These are phyloP conservation scores for Rotaria sp. DNA, from an alignment of 2,888 invertebrate genomes.

Conservation along the genomic window DNA sequence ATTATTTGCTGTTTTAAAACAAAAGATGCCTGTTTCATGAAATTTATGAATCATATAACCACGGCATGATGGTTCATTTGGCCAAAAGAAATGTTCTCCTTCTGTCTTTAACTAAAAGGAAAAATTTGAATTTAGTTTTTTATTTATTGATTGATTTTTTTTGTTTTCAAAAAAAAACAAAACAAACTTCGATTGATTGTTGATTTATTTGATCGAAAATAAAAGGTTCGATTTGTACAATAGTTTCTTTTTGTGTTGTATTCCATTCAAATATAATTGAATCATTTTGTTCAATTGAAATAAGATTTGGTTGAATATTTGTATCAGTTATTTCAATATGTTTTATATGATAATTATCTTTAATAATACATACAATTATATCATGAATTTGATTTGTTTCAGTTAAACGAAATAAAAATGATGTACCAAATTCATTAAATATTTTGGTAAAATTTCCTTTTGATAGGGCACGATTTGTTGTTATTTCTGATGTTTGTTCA, in stretches of 20 bases:
- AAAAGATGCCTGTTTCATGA: not conserved
- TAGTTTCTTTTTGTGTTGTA: not conserved
- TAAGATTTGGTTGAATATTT: not conserved
- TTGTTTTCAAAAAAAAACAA: no score
- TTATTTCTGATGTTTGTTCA: not conserved
- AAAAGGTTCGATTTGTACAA: not conserved
- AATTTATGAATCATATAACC: constrained; percentile 13
- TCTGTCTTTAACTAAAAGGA: not conserved
- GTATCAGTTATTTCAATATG: not conserved
- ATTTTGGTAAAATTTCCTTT: not conserved
- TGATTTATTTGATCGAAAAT: not conserved
- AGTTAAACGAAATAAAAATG: constrained; percentile 25
- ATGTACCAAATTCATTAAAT: not conserved
- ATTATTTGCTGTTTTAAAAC: not conserved
- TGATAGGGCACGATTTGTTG: not conserved
- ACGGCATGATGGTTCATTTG: not conserved
- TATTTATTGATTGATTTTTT: not conserved
- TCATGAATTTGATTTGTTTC: constrained; percentile 22
- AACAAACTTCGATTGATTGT: not conserved
- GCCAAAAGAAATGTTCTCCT: constrained; percentile 20
- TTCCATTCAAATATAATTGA: constrained; percentile 2
- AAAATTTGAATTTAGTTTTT: not conserved
- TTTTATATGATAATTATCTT: not conserved
- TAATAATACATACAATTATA: not conserved
- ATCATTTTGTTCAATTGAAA: not conserved